phyloP scores from a whole-genome alignment of 2,113 vertebrate genomes.

The Trinectes maculatus region DNA sequence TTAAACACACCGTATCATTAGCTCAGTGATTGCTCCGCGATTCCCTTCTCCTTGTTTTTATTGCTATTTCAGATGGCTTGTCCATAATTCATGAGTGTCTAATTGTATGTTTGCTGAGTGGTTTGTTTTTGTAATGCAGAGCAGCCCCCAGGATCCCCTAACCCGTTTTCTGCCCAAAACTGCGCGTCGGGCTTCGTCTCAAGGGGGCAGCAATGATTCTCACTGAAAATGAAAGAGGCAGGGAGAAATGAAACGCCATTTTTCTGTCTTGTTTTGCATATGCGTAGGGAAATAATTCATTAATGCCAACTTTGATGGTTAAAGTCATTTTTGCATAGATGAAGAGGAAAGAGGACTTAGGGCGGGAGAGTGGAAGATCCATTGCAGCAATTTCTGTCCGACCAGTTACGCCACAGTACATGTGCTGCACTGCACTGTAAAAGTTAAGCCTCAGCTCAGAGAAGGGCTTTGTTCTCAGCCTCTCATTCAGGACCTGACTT shows the following conservation, averaged over 20 bases:
- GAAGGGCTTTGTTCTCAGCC: conserved; percentile 10
- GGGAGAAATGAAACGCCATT: conserved; percentile 51
- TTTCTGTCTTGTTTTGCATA: conserved; percentile 55
- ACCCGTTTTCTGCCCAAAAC: conserved; percentile 68
- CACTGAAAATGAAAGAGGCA: conserved; percentile 63
- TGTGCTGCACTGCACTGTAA: conserved; percentile 23
- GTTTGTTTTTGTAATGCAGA: conserved; percentile 81
- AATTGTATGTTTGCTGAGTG: conserved; percentile 84
- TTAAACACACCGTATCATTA: conserved; percentile 68
- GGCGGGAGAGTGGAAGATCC: conserved; percentile 34
- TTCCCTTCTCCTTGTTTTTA: conserved; percentile 67
- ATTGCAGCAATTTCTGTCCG: conserved; percentile 43
- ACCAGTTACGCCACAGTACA: conserved; percentile 24
- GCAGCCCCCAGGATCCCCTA: conserved; percentile 70
- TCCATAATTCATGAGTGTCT: conserved; percentile 83
- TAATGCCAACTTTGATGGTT: conserved; percentile 75
- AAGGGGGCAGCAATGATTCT: conserved; percentile 68
- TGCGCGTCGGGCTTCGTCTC: conserved; percentile 64
- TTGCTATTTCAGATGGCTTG: conserved; percentile 70
- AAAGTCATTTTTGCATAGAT: conserved; percentile 59
- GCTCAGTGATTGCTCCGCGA: conserved; percentile 59
- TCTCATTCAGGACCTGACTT: conserved; percentile 12
- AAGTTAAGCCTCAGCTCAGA: conserved; percentile 33
- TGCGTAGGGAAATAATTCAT: conserved; percentile 69
- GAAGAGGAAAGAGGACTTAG: conserved; percentile 40